phyloP scores from a whole-genome alignment of 2,797 vertebrate species.

The Muraenolepis orangiensis region DNA sequence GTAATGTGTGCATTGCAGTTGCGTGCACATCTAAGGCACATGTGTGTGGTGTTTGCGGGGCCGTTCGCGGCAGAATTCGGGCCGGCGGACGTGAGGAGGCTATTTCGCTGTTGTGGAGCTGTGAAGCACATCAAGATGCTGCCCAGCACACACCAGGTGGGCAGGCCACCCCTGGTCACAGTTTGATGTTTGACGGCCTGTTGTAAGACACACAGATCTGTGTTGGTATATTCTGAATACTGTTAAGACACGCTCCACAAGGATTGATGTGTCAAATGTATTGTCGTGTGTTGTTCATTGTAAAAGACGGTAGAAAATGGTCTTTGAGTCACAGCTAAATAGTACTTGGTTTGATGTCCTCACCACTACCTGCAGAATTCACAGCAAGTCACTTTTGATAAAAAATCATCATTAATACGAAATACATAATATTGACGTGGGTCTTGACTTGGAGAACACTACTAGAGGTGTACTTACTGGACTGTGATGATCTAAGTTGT shows the following conservation, averaged over 20 bases:
- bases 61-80: slow-evolving; percentile 75
- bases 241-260: background rate
- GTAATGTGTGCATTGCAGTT: slow-evolving; percentile 56
- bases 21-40: slow-evolving; percentile 68
- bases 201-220: background rate
- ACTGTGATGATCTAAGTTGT: background rate
- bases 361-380: background rate
- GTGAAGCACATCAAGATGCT: slow-evolving; percentile 73
- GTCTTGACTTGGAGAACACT: background rate
- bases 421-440: background rate
- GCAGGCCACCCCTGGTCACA: slow-evolving; percentile 57
- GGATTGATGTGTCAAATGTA: background rate
- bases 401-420: background rate
- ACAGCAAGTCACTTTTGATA: background rate
- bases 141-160: slow-evolving; percentile 64
- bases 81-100: slow-evolving; percentile 67
- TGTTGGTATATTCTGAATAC: too few species aligned
- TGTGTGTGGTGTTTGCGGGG: slow-evolving; percentile 85
- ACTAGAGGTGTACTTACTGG: background rate
- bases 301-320: background rate
- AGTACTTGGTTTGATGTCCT: background rate
- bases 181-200: too few species aligned
- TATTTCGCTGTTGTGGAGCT: slow-evolving; percentile 78
- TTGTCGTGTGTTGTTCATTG: background rate
- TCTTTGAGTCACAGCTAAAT: background rate